phyloP scores from a whole-genome alignment of 2,888 invertebrate species.

The Lycaena phlaeas region DNA sequence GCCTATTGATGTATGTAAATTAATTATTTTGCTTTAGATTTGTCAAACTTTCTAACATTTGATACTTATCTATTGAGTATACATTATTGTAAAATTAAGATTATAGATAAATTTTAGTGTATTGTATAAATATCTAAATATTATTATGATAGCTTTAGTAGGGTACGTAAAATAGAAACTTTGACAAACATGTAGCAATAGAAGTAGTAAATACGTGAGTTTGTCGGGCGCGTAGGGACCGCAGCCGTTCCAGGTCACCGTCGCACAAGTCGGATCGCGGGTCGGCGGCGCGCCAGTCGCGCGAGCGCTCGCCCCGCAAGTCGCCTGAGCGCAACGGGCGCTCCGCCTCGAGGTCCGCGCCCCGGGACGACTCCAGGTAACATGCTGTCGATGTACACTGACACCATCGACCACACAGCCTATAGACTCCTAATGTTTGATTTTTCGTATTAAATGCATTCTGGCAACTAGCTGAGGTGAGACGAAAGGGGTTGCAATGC shows the following conservation, averaged over 20 bases:
- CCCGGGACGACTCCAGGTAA: slow-evolving; percentile 45
- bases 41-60: background rate
- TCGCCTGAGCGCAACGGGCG: slow-evolving; percentile 31
- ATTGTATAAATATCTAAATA: no score
- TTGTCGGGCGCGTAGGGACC: slow-evolving; percentile 41
- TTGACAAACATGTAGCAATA: slow-evolving; percentile 19
- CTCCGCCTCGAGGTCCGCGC: slow-evolving; percentile 48
- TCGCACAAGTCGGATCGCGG: slow-evolving; percentile 37
- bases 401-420: no score
- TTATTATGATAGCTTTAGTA: no score
- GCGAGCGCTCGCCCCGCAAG: slow-evolving; percentile 26
- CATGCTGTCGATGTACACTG: slow-evolving; percentile 40
- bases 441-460: no score
- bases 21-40: background rate
- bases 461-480: no score
- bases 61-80: no score
- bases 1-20: background rate
- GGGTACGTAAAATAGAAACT: no score
- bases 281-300: slow-evolving; percentile 32
- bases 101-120: no score
- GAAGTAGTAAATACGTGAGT: slow-evolving; percentile 10
- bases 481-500: no score
- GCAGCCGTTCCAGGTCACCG: slow-evolving; percentile 50
- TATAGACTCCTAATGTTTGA: no score
- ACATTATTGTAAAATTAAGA: no score